Percentiles rank a stretch among this genome's conserved stretches.
Evolutionary conservation across 2,888 invertebrate genomes (phyloP).

Genomic region (Sesia bembeciformis): DNA sequence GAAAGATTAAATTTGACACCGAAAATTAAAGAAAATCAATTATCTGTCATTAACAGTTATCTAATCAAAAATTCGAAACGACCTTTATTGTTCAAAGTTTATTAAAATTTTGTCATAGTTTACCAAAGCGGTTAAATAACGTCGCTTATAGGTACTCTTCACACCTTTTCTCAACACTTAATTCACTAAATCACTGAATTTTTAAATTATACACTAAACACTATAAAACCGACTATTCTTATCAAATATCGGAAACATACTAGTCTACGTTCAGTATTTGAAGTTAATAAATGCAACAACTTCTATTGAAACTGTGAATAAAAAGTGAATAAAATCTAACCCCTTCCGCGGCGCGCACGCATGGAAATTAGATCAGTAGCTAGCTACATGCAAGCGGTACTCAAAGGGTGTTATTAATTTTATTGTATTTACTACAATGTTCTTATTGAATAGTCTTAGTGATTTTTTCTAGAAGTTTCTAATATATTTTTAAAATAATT

Average conservation of each 20-base stretch:
- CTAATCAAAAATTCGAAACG: no score
- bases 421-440: background rate
- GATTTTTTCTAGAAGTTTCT: no score
- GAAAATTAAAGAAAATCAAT: no score
- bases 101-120: no score
- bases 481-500: no score
- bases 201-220: conserved; percentile 6
- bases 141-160: no score
- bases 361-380: conserved; percentile 75
- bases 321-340: conserved; percentile 62
- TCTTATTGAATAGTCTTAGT: no score
- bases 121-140: no score
- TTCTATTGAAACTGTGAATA: conserved; percentile 60
- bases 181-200: background rate
- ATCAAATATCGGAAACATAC: conserved; percentile 58
- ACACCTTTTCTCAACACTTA: no score
- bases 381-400: conserved; percentile 32
- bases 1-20: no score
- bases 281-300: conserved; percentile 65
- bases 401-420: conserved; percentile 25
- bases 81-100: no score
- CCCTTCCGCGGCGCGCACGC: conserved; percentile 63
- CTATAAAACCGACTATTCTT: conserved; percentile 30
- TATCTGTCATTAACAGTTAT: no score
- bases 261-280: conserved; percentile 48